Percentiles rank a stretch among this genome's conserved stretches.
Evolutionary conservation across 2,113 vertebrate genomes (phyloP).

Genomic region (Spermophilus dauricus): DNA sequence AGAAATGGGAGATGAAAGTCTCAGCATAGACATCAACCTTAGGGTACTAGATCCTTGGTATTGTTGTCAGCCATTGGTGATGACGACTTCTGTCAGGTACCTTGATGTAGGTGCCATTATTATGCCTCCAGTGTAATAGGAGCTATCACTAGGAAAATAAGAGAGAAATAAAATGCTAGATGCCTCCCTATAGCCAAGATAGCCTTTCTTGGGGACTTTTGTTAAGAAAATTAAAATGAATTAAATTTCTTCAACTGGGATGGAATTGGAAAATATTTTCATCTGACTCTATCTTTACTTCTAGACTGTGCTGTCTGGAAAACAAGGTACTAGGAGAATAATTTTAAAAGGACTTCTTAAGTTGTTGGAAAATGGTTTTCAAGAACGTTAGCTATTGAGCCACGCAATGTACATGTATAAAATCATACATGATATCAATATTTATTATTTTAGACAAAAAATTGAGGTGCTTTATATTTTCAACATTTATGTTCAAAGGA

Average conservation of each 20-base stretch:
- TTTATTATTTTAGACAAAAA: conserved; percentile 38
- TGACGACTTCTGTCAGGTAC: neutral
- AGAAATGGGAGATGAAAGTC: neutral
- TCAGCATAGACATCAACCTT: neutral
- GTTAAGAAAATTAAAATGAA: neutral
- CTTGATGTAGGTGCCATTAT: neutral
- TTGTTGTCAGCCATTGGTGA: too few species aligned
- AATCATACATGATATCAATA: neutral
- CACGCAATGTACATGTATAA: neutral
- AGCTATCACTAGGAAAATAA: neutral
- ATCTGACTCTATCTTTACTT: neutral
- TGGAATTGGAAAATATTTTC: neutral
- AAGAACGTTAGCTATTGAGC: neutral
- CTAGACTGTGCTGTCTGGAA: neutral
- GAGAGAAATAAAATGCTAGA: neutral
- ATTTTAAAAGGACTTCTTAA: neutral
- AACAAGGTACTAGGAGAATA: neutral
- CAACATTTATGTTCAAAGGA: neutral
- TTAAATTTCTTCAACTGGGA: neutral
- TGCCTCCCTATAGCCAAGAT: neutral
- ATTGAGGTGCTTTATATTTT: neutral
- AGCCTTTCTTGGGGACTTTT: neutral
- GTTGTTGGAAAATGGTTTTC: conserved; percentile 21
- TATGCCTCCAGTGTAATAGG: neutral
- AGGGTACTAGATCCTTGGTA: neutral